These are phyloP conservation scores for Aspiorhynchus laticeps DNA, from an alignment of 2,113 vertebrate species.

Conservation along the genomic window DNA sequence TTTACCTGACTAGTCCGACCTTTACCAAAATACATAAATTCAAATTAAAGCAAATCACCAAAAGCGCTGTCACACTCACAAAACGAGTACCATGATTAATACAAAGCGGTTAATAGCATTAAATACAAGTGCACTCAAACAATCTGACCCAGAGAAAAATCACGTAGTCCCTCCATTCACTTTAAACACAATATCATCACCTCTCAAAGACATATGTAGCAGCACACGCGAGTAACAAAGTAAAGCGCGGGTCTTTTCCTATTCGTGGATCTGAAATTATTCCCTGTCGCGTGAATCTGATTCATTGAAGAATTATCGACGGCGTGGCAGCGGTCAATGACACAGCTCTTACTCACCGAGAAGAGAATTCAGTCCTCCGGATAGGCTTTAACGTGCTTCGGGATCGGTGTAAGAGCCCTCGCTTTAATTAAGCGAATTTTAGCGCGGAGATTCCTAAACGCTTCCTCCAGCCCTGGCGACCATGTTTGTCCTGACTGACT, in stretches of 20 bases:
- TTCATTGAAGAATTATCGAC: constrained; percentile 3
- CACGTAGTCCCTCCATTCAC: not conserved
- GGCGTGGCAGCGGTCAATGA: not conserved
- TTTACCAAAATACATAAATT: not conserved
- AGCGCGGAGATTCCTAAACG: constrained; percentile 52
- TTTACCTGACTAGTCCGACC: not conserved
- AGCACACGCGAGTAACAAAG: not conserved
- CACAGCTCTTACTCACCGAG: constrained; percentile 35
- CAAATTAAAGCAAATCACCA: not conserved
- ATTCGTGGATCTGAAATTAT: constrained; percentile 1
- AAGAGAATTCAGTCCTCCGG: not conserved
- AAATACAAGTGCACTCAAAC: not conserved
- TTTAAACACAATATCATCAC: not conserved
- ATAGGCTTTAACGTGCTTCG: not conserved
- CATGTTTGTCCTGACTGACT: constrained; percentile 53
- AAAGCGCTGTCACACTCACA: not conserved
- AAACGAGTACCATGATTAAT: not conserved
- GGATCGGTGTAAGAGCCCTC: not conserved
- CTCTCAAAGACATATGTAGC: not conserved
- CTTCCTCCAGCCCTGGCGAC: constrained; percentile 39
- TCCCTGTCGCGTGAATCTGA: not conserved
- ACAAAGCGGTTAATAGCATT: not conserved
- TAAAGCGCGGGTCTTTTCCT: not conserved
- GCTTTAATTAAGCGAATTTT: not conserved
- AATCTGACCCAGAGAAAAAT: not conserved